Evolutionary conservation across 2,113 vertebrate species (phyloP).

Genomic region (Fulmarus glacialis): DNA sequence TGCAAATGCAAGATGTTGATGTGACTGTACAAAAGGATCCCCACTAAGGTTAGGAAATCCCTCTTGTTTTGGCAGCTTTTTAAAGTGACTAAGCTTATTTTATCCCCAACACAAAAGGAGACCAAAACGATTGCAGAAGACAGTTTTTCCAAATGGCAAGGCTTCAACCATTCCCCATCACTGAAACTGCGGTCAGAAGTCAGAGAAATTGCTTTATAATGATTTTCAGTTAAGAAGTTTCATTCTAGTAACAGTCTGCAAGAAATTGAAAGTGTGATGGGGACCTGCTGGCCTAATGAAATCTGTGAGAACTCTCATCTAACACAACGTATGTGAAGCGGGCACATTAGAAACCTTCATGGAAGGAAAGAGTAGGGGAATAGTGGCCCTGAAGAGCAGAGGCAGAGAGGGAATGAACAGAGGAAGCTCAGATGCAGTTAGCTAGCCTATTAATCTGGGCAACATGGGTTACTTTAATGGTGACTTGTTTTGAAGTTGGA

Average conservation of each 20-base stretch:
- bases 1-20: not conserved
- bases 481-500: not conserved
- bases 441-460: not conserved
- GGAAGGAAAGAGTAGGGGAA: not conserved
- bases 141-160: not conserved
- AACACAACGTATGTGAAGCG: not conserved
- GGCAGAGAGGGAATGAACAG: not conserved
- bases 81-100: not conserved
- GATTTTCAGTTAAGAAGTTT: not conserved
- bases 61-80: not conserved
- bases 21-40: not conserved
- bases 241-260: not conserved
- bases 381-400: not conserved
- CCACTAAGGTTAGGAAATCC: not conserved
- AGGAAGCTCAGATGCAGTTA: not conserved
- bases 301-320: not conserved
- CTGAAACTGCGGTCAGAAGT: not conserved
- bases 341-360: not conserved
- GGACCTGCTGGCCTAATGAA: not conserved
- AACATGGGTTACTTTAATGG: not conserved
- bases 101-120: not conserved
- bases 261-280: not conserved
- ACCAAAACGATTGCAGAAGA: not conserved
- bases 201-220: not conserved
- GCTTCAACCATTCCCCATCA: not conserved